Evolutionary conservation across 2,888 invertebrate genomes (phyloP), one percentile per base, ranked within the genome.

Genomic region (Tuberolachnus salignus): DNA sequence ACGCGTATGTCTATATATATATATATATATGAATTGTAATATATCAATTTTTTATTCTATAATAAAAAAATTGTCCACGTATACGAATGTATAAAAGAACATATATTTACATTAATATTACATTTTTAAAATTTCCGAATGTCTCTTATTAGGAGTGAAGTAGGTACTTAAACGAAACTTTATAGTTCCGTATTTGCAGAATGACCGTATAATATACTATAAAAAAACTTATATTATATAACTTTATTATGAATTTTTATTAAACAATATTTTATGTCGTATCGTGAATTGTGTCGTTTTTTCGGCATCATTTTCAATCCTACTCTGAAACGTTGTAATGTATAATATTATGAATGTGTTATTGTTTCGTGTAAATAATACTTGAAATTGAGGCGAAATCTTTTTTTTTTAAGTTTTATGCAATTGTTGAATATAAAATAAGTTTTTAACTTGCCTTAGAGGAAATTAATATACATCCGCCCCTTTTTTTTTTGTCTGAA

Each of bases 241-340:
- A 74, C 53, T 53, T 53, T 44, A 63, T 44, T 8, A 44, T 74
- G 44, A 14, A 19, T 73, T 72, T 71, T 34, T 64, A 42, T 46
- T 26, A 67, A 46, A 46, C 10, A 69, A 63, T 46, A 75, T 57
- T 75, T 44, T 6, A 3, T 3, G 46, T 66, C 75, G 19, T 78
- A 78, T 69, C 67, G 51, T 59, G 67, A 69, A 69, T 49, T 69
- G n/a, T 69, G 49, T 69, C 61, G 69, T 69, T 78, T 78, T 59
- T 69, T 69, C 51, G 69, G 78, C 57, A 61, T 78, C 78, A 78
- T 78, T 78, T 78, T 49, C 0, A 46, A 78, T 78, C 9, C 21
- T 78, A 57, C 51, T 42, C 78, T 78, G 69, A 69, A 78, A 78
- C 55, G 13, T 69, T 57, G 69, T 69, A 78, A 69, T 59, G 69